Evolutionary conservation across 2,888 invertebrate genomes (phyloP).

Genomic region (Phlogophora meticulosa): DNA sequence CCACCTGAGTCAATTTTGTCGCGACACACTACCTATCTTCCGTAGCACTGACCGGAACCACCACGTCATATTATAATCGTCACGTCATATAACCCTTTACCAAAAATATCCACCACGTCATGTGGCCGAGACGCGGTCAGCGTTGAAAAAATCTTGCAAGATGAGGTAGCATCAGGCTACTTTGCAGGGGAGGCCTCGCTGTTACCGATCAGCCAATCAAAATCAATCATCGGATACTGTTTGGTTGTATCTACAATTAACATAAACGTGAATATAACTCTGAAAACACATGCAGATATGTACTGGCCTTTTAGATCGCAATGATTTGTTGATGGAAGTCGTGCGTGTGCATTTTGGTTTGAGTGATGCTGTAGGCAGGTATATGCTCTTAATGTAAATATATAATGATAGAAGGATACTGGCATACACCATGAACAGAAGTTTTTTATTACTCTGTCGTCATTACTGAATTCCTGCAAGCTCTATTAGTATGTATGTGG

Average conservation of each 20-base stretch:
- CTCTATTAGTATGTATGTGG: constrained; percentile 43
- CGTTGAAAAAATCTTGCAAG: constrained; percentile 80
- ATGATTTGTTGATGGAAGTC: constrained; percentile 56
- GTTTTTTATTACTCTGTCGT: constrained; percentile 19
- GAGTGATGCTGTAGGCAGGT: constrained; percentile 53
- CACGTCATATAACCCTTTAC: constrained; percentile 75
- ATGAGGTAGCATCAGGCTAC: constrained; percentile 81
- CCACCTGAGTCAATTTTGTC: constrained; percentile 55
- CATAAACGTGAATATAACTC: constrained; percentile 84
- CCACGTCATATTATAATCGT: constrained; percentile 68
- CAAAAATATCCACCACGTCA: constrained; percentile 77
- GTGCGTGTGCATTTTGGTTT: constrained; percentile 56
- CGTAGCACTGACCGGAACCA: constrained; percentile 69
- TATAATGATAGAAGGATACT: constrained; percentile 36
- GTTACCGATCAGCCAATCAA: constrained; percentile 90
- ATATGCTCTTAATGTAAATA: constrained; percentile 46
- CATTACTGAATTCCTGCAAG: constrained; percentile 36
- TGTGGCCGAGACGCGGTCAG: constrained; percentile 73
- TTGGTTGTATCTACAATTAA: constrained; percentile 91
- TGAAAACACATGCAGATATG: constrained; percentile 63
- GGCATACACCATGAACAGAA: constrained; percentile 41
- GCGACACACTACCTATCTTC: constrained; percentile 63
- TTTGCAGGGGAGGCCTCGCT: constrained; percentile 84
- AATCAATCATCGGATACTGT: constrained; percentile 91
- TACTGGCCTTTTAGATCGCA: constrained; percentile 57